Percentiles rank a stretch among this genome's conserved stretches.
phyloP scores from a whole-genome alignment of 2,797 vertebrate genomes.

The Lutjanus campechanus region DNA sequence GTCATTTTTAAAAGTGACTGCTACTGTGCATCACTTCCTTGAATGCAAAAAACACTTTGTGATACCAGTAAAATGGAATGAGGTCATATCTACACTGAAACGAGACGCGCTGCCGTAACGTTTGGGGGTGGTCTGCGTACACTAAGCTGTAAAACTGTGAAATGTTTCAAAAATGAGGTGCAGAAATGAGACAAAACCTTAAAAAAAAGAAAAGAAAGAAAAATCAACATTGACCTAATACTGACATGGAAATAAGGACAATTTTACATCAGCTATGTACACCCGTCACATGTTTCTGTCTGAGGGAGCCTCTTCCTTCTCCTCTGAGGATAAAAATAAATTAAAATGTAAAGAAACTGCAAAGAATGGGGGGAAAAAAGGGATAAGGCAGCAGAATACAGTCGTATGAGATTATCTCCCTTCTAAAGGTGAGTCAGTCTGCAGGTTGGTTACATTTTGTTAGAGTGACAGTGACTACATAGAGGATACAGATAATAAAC shows the following conservation, averaged over 20 bases:
- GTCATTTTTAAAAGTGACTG: constrained; percentile 48
- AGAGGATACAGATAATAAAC: constrained; percentile 85
- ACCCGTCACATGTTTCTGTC: constrained; percentile 67
- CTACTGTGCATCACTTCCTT: constrained; percentile 60
- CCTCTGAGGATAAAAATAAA: constrained; percentile 56
- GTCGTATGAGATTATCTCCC: constrained; percentile 76
- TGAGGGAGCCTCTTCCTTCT: constrained; percentile 40
- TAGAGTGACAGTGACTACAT: constrained; percentile 85
- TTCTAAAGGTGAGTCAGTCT: constrained; percentile 80
- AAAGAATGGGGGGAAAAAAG: constrained; percentile 50
- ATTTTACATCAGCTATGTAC: constrained; percentile 81
- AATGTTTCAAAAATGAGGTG: constrained; percentile 47
- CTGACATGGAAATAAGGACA: constrained; percentile 75
- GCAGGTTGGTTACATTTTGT: constrained; percentile 83
- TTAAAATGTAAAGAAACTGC: constrained; percentile 50
- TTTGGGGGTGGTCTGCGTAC: constrained; percentile 35
- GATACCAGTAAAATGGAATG: constrained; percentile 73
- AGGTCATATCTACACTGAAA: constrained; percentile 74
- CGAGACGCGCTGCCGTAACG: constrained; percentile 46
- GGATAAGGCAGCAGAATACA: constrained; percentile 88
- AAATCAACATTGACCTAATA: constrained; percentile 67
- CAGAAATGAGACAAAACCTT: constrained; percentile 51
- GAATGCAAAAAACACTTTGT: constrained; percentile 50
- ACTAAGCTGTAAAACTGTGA: constrained; percentile 59
- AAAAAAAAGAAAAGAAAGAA: constrained; percentile 21